A percentile compares a stretch with the other conserved stretches of the same genome.
Conservation (phyloP, 1,140 invertebrate species). For the Bombus difficillimus region DNA sequence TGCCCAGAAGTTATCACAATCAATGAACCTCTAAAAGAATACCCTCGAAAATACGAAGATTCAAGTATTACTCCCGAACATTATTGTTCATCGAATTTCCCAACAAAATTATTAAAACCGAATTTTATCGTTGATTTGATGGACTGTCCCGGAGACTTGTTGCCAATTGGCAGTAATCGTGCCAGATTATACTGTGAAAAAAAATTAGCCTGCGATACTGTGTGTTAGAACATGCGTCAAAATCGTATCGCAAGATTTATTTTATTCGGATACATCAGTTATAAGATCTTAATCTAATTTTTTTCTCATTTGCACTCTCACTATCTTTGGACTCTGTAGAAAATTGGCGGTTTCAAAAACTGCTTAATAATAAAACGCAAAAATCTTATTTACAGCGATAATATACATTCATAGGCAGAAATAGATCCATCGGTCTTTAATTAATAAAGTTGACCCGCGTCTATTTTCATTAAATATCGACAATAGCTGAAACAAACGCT, state of each 20-base stretch:
- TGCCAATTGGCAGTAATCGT: constrained; percentile 79
- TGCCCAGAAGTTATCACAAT: constrained; percentile 19
- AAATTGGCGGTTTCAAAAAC: constrained; percentile 28
- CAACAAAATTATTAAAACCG: constrained; percentile 83
- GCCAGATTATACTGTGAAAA: constrained; percentile 72
- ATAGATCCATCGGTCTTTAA: neutral
- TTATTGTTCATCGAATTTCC: constrained; percentile 62
- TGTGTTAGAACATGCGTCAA: neutral
- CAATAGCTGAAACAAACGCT: neutral
- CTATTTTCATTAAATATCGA: neutral
- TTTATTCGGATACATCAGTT: neutral
- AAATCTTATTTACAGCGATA: constrained; percentile 12
- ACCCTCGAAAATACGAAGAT: neutral
- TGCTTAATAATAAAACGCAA: constrained; percentile 21
- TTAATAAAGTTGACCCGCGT: neutral
- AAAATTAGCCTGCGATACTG: neutral
- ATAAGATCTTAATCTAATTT: neutral
- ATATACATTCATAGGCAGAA: neutral
- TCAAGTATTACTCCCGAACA: neutral
- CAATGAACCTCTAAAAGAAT: neutral
- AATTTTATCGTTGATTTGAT: constrained; percentile 86
- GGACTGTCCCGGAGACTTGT: constrained; percentile 82
- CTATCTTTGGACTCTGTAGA: constrained; percentile 35
- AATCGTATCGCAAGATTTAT: constrained; percentile 9
- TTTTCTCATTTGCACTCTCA: neutral